A percentile compares a stretch with the other conserved stretches of the same genome.
These are phyloP conservation scores for Peromyscus leucopus DNA, from an alignment of 2,113 vertebrate species.

Conservation along the genomic window DNA sequence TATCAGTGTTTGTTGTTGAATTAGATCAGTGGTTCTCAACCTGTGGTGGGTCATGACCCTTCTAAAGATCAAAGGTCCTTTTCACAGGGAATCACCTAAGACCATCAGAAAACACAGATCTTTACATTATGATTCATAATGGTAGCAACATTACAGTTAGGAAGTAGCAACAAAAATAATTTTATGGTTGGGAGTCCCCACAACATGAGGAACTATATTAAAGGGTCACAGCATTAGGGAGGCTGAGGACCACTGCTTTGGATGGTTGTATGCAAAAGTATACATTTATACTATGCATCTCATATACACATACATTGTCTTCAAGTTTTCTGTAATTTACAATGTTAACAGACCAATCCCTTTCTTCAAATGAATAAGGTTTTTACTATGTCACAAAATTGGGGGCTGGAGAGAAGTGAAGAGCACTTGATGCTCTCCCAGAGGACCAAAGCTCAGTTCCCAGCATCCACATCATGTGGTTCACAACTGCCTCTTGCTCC, in stretches of 20 bases:
- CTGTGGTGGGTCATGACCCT: neutral
- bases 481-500: neutral
- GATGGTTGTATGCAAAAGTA: neutral
- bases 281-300: neutral
- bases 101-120: neutral
- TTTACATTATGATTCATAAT: neutral
- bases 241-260: neutral
- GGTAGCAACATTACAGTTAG: neutral
- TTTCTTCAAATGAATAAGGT: constrained; percentile 26
- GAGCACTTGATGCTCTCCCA: neutral
- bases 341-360: neutral
- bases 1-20: constrained; percentile 6
- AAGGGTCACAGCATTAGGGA: neutral
- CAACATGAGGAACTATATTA: neutral
- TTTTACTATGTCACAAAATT: constrained; percentile 13
- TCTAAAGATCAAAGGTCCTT: neutral
- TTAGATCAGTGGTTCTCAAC: neutral
- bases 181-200: neutral
- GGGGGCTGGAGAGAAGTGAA: neutral
- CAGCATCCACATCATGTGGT: neutral
- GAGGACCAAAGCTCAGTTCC: neutral
- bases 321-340: constrained; percentile 19
- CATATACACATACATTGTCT: neutral
- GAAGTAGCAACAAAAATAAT: neutral
- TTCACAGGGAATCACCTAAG: neutral